A percentile compares a stretch with the other conserved stretches of the same genome.
Conservation (phyloP, 2,797 vertebrate genomes). For the Erethizon dorsatum region DNA sequence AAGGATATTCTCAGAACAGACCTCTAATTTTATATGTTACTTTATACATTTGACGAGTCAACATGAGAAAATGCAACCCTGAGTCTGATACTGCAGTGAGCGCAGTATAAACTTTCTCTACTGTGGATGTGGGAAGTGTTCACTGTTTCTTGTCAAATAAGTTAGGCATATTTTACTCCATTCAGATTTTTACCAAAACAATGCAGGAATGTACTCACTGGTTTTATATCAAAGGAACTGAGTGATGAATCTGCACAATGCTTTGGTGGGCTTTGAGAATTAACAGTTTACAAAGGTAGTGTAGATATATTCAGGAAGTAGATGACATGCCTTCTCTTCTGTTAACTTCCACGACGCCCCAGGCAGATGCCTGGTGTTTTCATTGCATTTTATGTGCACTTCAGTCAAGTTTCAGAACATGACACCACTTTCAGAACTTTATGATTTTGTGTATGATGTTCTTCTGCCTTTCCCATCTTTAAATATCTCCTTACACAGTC, state of each 20-base stretch:
- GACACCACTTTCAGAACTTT: slow-evolving; percentile 19
- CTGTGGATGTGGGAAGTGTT: neutral
- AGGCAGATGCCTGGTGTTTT: neutral
- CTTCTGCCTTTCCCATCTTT: neutral
- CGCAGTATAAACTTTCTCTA: neutral
- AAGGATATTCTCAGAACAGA: neutral
- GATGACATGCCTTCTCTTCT: neutral
- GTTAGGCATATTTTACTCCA: neutral
- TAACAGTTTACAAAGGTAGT: neutral
- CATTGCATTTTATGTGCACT: neutral
- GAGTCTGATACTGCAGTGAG: neutral
- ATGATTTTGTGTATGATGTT: neutral
- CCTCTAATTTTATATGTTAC: neutral
- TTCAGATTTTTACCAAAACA: neutral
- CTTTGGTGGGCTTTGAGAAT: neutral
- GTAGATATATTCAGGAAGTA: neutral
- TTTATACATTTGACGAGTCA: neutral
- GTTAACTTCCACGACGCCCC: neutral
- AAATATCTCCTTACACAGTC: neutral
- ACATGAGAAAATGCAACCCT: neutral
- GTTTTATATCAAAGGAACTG: neutral
- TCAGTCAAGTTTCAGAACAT: neutral
- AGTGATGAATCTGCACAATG: neutral
- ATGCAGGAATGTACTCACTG: neutral
- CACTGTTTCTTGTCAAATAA: neutral